Conservation (phyloP, 1,140 invertebrate genomes). For the Drosophila nasuta region DNA sequence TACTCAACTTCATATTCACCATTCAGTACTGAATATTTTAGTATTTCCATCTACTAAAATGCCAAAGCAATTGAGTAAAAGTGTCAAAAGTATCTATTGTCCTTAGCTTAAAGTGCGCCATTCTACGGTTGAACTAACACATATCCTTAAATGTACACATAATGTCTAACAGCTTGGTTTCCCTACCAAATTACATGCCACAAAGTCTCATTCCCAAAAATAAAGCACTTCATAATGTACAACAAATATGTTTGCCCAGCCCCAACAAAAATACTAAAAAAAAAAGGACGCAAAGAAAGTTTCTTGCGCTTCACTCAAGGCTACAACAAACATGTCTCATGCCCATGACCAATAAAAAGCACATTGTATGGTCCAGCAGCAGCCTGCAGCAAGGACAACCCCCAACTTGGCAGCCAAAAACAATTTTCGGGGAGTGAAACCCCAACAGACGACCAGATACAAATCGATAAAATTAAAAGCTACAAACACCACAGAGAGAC, state of each 20-base stretch:
- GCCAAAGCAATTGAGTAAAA: too few relatives aligned
- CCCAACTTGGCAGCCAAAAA: slow-evolving; percentile 52
- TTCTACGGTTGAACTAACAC: background rate
- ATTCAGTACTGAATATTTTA: too few relatives aligned
- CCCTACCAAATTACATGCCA: background rate
- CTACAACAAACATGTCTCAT: slow-evolving; percentile 37
- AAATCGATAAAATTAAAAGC: slow-evolving; percentile 76
- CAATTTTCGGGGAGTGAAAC: slow-evolving; percentile 45
- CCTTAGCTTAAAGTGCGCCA: too few relatives aligned
- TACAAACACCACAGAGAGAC: slow-evolving; percentile 14
- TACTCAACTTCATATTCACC: too few relatives aligned
- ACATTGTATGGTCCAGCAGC: slow-evolving; percentile 62
- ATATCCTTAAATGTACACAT: background rate
- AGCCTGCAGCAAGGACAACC: slow-evolving; percentile 19
- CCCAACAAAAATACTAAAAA: background rate
- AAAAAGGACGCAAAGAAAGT: background rate
- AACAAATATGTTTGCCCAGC: background rate
- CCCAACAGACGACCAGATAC: slow-evolving; percentile 46
- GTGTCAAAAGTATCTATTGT: too few relatives aligned
- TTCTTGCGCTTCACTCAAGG: slow-evolving; percentile 41
- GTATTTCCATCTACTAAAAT: too few relatives aligned
- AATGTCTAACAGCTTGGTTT: slow-evolving; percentile 3
- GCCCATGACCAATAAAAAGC: slow-evolving; percentile 73
- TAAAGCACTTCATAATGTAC: slow-evolving; percentile 22
- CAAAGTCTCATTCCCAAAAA: slow-evolving; percentile 25